A percentile compares a stretch with the other conserved stretches of the same genome.
These are phyloP conservation scores for Pomatorhinus ruficollis DNA, from an alignment of 2,113 vertebrate species.

Conservation along the genomic window DNA sequence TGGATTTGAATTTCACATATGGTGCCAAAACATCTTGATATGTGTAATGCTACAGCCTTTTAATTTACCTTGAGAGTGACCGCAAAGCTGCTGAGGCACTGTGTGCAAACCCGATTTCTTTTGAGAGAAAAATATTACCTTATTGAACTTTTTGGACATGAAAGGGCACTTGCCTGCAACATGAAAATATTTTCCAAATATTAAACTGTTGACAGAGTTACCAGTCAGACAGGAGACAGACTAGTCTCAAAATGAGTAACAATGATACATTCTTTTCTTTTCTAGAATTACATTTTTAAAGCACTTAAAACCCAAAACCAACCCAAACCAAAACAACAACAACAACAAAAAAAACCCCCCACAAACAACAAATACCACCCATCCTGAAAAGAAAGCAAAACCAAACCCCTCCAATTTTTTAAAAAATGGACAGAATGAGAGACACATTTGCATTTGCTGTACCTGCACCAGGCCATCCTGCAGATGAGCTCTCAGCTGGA, in stretches of 20 bases:
- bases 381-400: neutral
- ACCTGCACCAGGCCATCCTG: neutral
- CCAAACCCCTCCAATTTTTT: neutral
- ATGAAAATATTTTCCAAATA: neutral
- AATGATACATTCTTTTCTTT: neutral
- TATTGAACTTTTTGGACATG: neutral
- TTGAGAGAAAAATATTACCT: neutral
- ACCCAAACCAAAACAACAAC: neutral
- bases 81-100: neutral
- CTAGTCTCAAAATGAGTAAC: neutral
- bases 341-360: neutral
- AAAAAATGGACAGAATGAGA: neutral
- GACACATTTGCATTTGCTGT: accelerated
- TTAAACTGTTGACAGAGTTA: neutral
- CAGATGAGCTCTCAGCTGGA: neutral
- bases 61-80: neutral
- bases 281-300: neutral
- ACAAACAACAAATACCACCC: neutral
- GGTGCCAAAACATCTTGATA: neutral
- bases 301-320: neutral
- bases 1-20: neutral
- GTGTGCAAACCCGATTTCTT: neutral
- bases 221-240: neutral
- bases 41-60: neutral
- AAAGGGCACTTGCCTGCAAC: neutral